Percentiles rank a stretch among this genome's conserved stretches.
Evolutionary conservation across 92 coral and sea anemone species (phyloP).

Genomic region (Palythoa heliodiscus): DNA sequence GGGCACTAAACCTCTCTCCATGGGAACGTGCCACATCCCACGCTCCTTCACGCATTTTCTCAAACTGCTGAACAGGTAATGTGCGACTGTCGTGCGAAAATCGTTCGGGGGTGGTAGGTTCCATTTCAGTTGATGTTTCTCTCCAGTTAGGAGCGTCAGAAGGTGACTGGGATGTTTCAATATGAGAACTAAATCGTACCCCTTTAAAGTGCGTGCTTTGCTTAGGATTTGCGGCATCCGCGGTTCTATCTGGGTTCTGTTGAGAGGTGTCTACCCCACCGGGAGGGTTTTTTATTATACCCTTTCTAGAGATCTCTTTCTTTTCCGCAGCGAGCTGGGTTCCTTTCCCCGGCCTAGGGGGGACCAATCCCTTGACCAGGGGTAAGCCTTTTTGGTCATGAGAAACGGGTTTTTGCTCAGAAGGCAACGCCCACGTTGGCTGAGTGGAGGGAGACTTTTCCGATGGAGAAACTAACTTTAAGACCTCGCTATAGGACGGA

Average conservation of each 20-base stretch:
- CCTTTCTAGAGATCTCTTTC: conserved; percentile 8
- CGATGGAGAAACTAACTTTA: conserved; percentile 28
- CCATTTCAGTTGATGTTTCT: not conserved
- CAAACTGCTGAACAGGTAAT: not conserved
- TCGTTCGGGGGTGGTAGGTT: not conserved
- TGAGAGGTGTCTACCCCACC: not conserved
- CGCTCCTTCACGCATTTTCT: conserved; percentile 2
- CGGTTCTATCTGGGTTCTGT: not conserved
- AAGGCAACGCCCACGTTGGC: conserved; percentile 10
- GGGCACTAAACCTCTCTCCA: conserved; percentile 31
- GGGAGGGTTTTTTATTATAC: not conserved
- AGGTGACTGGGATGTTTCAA: conserved; percentile 3
- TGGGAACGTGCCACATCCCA: not conserved
- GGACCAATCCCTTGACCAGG: not conserved
- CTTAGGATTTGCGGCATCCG: not conserved
- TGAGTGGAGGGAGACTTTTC: conserved; percentile 3
- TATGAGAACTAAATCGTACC: conserved; percentile 31
- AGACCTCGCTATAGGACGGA: conserved; percentile 22
- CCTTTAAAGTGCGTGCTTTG: conserved; percentile 29
- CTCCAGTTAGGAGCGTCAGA: conserved; percentile 19
- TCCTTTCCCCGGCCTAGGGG: conserved; percentile 23
- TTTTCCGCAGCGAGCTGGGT: not conserved
- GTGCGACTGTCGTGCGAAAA: not conserved
- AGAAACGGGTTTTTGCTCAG: conserved; percentile 12
- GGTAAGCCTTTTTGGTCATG: not conserved